Conservation (phyloP, 1,140 invertebrate species). For the Sycophaga agraensis region DNA sequence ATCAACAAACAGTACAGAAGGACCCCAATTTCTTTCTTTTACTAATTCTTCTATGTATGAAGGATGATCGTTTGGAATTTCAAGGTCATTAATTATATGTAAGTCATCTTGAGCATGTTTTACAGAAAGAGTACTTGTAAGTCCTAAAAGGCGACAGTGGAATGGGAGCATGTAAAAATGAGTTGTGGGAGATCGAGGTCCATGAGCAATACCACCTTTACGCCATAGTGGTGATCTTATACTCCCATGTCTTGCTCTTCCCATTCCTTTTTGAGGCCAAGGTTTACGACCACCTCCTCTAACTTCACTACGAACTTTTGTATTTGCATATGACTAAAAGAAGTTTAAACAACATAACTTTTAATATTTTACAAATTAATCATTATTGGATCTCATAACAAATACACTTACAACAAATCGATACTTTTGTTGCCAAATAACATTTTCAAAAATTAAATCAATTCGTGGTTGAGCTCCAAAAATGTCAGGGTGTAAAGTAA, state of each 20-base stretch:
- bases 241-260: conserved; percentile 86
- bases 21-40: conserved; percentile 87
- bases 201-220: conserved; percentile 79
- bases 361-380: not conserved
- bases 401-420: conserved; percentile 69
- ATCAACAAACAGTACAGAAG: conserved; percentile 93
- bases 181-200: conserved; percentile 83
- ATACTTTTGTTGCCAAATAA: conserved; percentile 87
- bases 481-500: conserved; percentile 86
- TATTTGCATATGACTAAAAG: conserved; percentile 66
- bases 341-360: conserved; percentile 1
- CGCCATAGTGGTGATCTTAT: conserved; percentile 84
- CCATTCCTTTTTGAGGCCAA: conserved; percentile 93
- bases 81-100: conserved; percentile 84
- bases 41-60: conserved; percentile 79
- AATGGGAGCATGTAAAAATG: conserved; percentile 93
- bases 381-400: conserved; percentile 1
- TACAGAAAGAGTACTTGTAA: conserved; percentile 79
- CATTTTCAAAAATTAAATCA: conserved; percentile 86
- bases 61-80: conserved; percentile 82
- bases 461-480: conserved; percentile 82
- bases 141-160: conserved; percentile 71
- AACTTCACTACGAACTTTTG: conserved; percentile 79
- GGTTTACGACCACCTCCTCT: conserved; percentile 87
- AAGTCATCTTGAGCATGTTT: conserved; percentile 96